Base-by-base conservation (phyloP, 1,140 invertebrate species). In the Wiebesia pumilae region DNA sequence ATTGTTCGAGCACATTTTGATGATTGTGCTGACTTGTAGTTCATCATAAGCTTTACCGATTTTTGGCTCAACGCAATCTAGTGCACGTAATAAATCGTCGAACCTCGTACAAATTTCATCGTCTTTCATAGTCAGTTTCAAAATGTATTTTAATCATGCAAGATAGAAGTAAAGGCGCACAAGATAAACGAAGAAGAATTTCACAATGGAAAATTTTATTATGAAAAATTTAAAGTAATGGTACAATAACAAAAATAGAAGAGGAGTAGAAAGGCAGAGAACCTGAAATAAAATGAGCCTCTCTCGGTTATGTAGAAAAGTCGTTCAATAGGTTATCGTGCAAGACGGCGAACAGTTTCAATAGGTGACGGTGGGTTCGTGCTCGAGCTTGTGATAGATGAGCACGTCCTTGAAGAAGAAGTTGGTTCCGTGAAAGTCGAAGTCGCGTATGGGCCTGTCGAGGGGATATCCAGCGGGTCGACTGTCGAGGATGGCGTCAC, bases 391-490 rank as follows among this genome's bases (percentile, higher is more conserved):
- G 87, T 96, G 95, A 91, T 95, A 96, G 88, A 96, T 95, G 84
- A 92, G 91, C 38, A 96, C 94, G 87, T 96, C 96, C 87, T 96
- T 93, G 90, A 95, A 95, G 93, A 94, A 95, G 91, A 96, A 95
- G 91, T 97, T 97, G 6, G 95, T 94, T 80, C 96, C 94, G 86
- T 94, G 91, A 92, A 95, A 95, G 91, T 94, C 94, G 87, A 92
- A 90, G 73, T 94, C 94, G 14, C 38, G 40, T 81, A 95, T 94
- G 35, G 94, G 94, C 82, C 96, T 94, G 90, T 97, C 96, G 89
- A 97, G 95, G 38, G 96, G 96, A 93, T 95, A 97, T 24, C 95
- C 96, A 89, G 96, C 94, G 67, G 95, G 94, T 78, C 94, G 91
- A 80, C 92, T 90, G 89, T 90, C 88, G 33, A 91, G 71, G 10